A percentile compares a stretch with the other conserved stretches of the same genome.
Conservation (phyloP, 2,888 invertebrate species). For the Encarsia formosa region DNA sequence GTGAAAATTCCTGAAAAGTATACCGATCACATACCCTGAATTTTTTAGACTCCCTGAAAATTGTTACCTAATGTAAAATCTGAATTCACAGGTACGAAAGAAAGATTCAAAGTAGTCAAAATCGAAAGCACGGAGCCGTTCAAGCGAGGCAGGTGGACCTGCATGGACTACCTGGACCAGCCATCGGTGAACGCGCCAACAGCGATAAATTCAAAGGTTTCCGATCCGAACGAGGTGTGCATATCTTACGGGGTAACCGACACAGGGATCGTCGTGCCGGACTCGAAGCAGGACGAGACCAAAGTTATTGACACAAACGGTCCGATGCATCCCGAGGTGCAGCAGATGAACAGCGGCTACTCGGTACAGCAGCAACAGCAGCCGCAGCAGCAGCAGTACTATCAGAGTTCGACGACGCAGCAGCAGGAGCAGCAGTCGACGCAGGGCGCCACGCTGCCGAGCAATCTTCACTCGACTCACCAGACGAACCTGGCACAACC, state of each 20-base stretch:
- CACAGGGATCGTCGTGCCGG: conserved; percentile 43
- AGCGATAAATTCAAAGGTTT: conserved; percentile 43
- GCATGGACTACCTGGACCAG: conserved; percentile 90
- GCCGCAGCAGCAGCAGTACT: conserved; percentile 38
- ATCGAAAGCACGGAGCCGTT: conserved; percentile 94
- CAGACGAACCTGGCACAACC: conserved; percentile 57
- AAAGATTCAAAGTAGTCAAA: conserved; percentile 87
- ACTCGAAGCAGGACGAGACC: conserved; percentile 39
- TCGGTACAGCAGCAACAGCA: conserved; percentile 22
- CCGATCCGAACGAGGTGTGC: conserved; percentile 49
- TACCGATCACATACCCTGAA: too few relatives aligned
- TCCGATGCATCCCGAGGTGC: conserved; percentile 52
- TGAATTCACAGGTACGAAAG: conserved; percentile 65
- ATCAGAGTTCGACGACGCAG: conserved; percentile 31
- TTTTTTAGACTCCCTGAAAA: too few relatives aligned
- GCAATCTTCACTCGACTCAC: conserved; percentile 57
- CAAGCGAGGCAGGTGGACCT: conserved; percentile 87
- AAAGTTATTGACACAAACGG: conserved; percentile 42
- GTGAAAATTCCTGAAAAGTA: too few relatives aligned
- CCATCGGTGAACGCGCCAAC: conserved; percentile 54
- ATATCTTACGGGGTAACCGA: conserved; percentile 50
- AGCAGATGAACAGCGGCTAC: conserved; percentile 44
- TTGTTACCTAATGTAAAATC: too few relatives aligned
- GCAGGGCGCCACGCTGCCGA: conserved; percentile 61
- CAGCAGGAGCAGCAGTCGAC: conserved; percentile 48